Evolutionary conservation across 1,140 invertebrate genomes (phyloP).

Genomic region (Drosophila pallidifrons): DNA sequence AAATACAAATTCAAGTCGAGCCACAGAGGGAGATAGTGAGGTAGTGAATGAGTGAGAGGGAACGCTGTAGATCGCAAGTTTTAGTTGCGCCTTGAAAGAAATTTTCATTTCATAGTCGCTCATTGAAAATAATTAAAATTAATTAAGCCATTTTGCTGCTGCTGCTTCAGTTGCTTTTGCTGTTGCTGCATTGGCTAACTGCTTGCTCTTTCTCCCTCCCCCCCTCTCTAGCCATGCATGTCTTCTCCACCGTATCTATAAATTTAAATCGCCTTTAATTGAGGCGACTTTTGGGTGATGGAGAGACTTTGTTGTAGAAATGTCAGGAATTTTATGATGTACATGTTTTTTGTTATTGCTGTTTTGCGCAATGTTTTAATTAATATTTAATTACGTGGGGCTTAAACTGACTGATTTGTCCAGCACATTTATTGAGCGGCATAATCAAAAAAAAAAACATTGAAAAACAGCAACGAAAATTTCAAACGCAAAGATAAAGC

Average conservation of each 20-base stretch:
- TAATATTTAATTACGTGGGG: constrained; percentile 58
- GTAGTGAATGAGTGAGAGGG: background rate
- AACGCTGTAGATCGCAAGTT: constrained; percentile 41
- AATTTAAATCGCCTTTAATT: constrained; percentile 82
- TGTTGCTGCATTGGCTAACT: constrained; percentile 56
- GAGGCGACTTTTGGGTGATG: constrained; percentile 76
- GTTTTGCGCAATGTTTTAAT: constrained; percentile 53
- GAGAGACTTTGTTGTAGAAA: constrained; percentile 33
- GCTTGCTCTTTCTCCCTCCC: constrained; percentile 5
- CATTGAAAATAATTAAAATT: constrained; percentile 84
- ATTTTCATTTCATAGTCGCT: constrained; percentile 76
- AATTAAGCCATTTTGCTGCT: constrained; percentile 74
- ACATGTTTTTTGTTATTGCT: constrained; percentile 15
- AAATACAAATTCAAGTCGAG: constrained; percentile 11
- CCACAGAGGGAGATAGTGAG: constrained; percentile 1
- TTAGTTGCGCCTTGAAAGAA: constrained; percentile 74
- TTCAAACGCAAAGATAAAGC: constrained; percentile 1
- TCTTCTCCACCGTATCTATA: constrained; percentile 54
- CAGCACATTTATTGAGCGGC: constrained; percentile 47
- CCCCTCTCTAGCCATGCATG: background rate
- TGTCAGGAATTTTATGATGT: constrained; percentile 28
- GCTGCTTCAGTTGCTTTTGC: constrained; percentile 6
- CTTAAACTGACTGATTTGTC: constrained; percentile 65
- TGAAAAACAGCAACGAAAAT: background rate
- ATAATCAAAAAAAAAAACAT: constrained; percentile 60